Evolutionary conservation across 2,797 vertebrate genomes (phyloP).

Genomic region (Acanthis flammea): DNA sequence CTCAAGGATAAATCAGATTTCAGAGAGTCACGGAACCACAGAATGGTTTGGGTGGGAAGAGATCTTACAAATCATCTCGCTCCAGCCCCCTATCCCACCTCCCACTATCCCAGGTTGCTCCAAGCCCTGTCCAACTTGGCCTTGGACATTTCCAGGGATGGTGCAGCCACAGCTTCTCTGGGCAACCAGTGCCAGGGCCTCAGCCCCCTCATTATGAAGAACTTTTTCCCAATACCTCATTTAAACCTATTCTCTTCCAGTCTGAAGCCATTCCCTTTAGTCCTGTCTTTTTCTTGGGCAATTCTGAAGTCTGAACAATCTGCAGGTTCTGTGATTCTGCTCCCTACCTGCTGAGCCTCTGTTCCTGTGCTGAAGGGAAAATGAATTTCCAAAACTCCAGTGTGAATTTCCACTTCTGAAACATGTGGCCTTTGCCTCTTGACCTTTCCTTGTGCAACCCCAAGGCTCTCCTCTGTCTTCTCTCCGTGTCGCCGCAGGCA

Average conservation of each 20-base stretch:
- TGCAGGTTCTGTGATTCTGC: background rate
- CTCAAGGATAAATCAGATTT: background rate
- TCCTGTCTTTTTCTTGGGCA: background rate
- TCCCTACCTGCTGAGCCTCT: background rate
- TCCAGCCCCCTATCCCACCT: accelerated
- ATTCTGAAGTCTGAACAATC: background rate
- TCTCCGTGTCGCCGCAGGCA: accelerated
- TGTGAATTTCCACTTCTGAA: background rate
- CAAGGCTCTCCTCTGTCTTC: background rate
- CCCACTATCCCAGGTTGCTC: accelerated
- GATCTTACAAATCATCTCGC: accelerated
- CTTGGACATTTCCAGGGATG: background rate
- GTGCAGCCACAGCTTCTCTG: background rate
- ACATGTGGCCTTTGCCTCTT: background rate
- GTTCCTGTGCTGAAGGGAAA: too few species aligned
- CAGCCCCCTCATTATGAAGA: background rate
- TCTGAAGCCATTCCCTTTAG: background rate
- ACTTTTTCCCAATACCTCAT: background rate
- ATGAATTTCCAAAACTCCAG: background rate
- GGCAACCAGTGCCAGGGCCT: accelerated
- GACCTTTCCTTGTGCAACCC: background rate
- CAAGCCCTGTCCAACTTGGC: accelerated
- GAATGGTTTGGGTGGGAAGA: background rate
- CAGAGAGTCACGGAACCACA: background rate
- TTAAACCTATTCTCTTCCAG: background rate